These are phyloP conservation scores for Leucophenga varia DNA, from an alignment of 1,140 invertebrate genomes.

Conservation along the genomic window DNA sequence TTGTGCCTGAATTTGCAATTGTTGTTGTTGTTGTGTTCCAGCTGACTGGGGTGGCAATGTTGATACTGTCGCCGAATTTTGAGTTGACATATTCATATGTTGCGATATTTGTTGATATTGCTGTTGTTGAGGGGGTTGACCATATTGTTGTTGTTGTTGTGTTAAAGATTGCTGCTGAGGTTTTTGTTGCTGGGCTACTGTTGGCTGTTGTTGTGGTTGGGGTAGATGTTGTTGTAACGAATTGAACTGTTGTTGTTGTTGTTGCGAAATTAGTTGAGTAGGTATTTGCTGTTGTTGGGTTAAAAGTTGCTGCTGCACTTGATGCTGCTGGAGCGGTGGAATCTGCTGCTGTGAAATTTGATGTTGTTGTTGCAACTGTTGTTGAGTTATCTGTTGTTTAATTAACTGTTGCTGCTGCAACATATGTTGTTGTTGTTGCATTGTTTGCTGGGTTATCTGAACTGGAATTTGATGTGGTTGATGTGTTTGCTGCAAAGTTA, in stretches of 20 bases:
- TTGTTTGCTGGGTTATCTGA: constrained; percentile 11
- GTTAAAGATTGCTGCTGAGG: constrained; percentile 25
- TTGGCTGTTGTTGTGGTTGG: constrained; percentile 3
- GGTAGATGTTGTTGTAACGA: constrained; percentile 1
- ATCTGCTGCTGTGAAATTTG: not conserved
- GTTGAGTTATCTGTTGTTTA: constrained; percentile 17
- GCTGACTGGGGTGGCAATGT: constrained; percentile 12
- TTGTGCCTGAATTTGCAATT: constrained; percentile 30
- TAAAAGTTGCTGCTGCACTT: constrained; percentile 21
- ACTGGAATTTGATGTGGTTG: constrained; percentile 13
- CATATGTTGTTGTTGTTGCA: constrained; percentile 10
- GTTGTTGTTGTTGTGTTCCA: constrained; percentile 31
- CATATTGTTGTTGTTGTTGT: not conserved
- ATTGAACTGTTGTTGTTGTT: constrained; percentile 7
- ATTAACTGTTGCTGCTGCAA: constrained; percentile 27
- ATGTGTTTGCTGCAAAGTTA: constrained; percentile 15
- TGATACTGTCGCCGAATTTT: constrained; percentile 28
- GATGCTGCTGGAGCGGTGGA: constrained; percentile 29
- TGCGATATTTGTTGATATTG: constrained; percentile 15
- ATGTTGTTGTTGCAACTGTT: constrained; percentile 21
- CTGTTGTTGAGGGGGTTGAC: constrained; percentile 8
- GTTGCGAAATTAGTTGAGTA: constrained; percentile 4
- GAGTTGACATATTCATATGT: constrained; percentile 10
- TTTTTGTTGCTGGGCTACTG: constrained; percentile 18
- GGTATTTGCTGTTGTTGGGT: constrained; percentile 2